These are phyloP conservation scores for Typhlichthys subterraneus DNA, from an alignment of 2,797 vertebrate genomes.

Conservation along the genomic window DNA sequence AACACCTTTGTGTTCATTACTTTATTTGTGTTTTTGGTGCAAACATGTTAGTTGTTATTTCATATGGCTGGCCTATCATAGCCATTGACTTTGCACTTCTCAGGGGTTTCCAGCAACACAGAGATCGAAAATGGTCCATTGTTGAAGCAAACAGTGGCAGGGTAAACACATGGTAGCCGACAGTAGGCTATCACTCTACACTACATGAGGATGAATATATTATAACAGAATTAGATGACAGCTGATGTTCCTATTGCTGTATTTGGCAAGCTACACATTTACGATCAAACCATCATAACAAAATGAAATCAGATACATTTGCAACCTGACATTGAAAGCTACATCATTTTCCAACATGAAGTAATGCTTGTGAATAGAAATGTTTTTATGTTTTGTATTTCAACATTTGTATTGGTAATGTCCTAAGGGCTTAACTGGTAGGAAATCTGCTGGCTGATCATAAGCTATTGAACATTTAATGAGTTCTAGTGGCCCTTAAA, in stretches of 20 bases:
- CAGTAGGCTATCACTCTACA: not conserved
- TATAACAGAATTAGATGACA: constrained; percentile 38
- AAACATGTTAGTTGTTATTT: no score
- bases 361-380: no score
- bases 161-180: not conserved
- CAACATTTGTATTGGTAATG: no score
- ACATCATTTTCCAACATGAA: no score
- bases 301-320: no score
- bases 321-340: no score
- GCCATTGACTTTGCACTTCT: no score
- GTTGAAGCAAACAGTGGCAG: not conserved
- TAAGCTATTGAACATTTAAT: constrained; percentile 50
- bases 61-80: no score
- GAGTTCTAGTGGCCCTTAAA: constrained; percentile 40
- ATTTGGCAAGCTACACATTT: constrained; percentile 29
- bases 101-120: no score
- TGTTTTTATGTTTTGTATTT: no score
- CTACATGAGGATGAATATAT: constrained; percentile 13
- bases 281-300: not conserved
- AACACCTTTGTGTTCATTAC: not conserved
- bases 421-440: not conserved
- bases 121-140: not conserved
- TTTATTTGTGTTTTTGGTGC: no score
- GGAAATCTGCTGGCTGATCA: no score
- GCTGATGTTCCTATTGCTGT: constrained; percentile 27